A percentile compares a stretch with the other conserved stretches of the same genome.
Evolutionary conservation across 2,888 invertebrate species (phyloP).

Genomic region (Chrysina gloriosa): DNA sequence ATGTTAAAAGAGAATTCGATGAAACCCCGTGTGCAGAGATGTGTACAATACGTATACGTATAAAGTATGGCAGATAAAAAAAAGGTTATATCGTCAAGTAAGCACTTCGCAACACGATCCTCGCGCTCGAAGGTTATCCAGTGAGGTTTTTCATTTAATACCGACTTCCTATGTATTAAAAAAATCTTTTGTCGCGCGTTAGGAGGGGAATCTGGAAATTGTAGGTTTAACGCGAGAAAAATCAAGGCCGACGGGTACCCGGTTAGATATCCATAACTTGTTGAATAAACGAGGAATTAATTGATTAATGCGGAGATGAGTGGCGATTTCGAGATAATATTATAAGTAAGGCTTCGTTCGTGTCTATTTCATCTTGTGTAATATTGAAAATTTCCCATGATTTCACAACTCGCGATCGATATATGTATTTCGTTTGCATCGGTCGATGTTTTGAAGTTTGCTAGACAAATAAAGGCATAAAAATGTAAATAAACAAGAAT

Average conservation of each 20-base stretch:
- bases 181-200: constrained; percentile 16
- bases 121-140: constrained; percentile 11
- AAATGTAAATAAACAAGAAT: not conserved
- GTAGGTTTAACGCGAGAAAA: constrained; percentile 4
- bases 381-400: constrained; percentile 1
- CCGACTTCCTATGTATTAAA: constrained; percentile 16
- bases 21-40: not conserved
- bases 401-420: no score
- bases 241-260: not conserved
- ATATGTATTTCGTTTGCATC: no score
- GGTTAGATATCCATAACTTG: not conserved
- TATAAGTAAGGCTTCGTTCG: not conserved
- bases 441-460: no score
- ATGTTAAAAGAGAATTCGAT: not conserved
- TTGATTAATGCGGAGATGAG: not conserved
- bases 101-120: constrained; percentile 6
- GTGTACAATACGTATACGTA: no score
- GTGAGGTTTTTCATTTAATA: constrained; percentile 14
- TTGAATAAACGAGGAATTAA: constrained; percentile 4
- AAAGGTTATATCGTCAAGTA: not conserved
- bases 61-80: constrained; percentile 5
- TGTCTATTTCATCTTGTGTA: not conserved
- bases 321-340: constrained; percentile 4
- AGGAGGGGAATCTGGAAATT: constrained; percentile 11
- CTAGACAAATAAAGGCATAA: not conserved